A percentile compares a stretch with the other conserved stretches of the same genome.
Conservation (phyloP, 2,888 invertebrate genomes). For the Melanostoma scalare region DNA sequence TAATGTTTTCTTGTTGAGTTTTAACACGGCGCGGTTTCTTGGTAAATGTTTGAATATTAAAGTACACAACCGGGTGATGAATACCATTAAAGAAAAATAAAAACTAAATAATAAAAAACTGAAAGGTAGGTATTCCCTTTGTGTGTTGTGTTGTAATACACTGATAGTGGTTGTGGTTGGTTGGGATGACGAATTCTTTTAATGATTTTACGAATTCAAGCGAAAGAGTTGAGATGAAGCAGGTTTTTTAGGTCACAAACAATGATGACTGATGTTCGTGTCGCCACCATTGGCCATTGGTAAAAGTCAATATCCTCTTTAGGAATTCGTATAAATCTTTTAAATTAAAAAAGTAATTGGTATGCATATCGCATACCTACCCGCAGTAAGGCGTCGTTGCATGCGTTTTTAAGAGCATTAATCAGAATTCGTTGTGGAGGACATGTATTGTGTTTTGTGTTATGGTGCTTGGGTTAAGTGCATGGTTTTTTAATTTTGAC, state of each 20-base stretch:
- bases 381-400: slow-evolving; percentile 9
- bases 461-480: slow-evolving; percentile 19
- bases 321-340: slow-evolving; percentile 39
- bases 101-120: slow-evolving; percentile 4
- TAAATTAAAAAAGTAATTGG: slow-evolving; percentile 43
- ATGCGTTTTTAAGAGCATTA: slow-evolving; percentile 29
- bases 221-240: slow-evolving; percentile 28
- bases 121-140: slow-evolving; percentile 55
- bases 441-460: background rate
- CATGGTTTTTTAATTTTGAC: slow-evolving; percentile 10
- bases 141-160: slow-evolving; percentile 22
- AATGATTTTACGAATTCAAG: slow-evolving; percentile 16
- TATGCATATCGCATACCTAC: slow-evolving; percentile 59
- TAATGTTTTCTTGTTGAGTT: slow-evolving; percentile 29
- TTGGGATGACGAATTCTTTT: slow-evolving; percentile 52
- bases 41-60: slow-evolving; percentile 21
- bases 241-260: slow-evolving; percentile 35
- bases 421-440: slow-evolving; percentile 27
- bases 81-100: background rate
- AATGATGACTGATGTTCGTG: slow-evolving; percentile 14
- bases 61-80: slow-evolving; percentile 31
- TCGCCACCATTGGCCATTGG: background rate
- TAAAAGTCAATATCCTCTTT: slow-evolving; percentile 60
- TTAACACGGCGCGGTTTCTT: slow-evolving; percentile 12
- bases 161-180: background rate